These are phyloP conservation scores for Homarus americanus DNA, from an alignment of 1,140 invertebrate genomes.

Conservation along the genomic window DNA sequence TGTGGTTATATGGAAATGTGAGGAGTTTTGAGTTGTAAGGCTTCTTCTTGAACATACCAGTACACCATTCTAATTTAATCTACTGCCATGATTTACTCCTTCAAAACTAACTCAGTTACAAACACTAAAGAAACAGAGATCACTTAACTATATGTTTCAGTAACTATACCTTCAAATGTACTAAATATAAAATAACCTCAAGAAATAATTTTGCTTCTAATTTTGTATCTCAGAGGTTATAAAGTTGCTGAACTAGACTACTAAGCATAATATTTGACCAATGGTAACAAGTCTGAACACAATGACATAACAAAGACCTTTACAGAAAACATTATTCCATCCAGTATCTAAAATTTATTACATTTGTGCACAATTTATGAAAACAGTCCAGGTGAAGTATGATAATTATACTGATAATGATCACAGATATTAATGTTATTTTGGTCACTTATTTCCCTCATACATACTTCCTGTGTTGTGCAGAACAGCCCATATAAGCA, in stretches of 20 bases:
- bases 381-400: slow-evolving; percentile 11
- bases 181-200: neutral
- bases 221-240: neutral
- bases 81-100: neutral
- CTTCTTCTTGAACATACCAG: neutral
- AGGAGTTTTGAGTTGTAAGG: neutral
- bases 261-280: neutral
- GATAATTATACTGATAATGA: slow-evolving; percentile 57
- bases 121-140: neutral
- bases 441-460: neutral
- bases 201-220: neutral
- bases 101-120: neutral
- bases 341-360: neutral
- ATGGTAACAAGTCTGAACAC: neutral
- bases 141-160: neutral
- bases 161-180: neutral
- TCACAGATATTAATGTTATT: slow-evolving; percentile 53
- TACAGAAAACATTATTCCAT: neutral
- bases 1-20: neutral
- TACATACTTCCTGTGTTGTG: slow-evolving; percentile 20
- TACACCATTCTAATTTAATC: neutral
- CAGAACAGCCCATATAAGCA: neutral
- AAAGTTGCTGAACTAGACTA: neutral
- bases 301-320: neutral
- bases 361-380: slow-evolving; percentile 41